Conservation (phyloP, 2,888 invertebrate genomes). For the Desoria tigrina region DNA sequence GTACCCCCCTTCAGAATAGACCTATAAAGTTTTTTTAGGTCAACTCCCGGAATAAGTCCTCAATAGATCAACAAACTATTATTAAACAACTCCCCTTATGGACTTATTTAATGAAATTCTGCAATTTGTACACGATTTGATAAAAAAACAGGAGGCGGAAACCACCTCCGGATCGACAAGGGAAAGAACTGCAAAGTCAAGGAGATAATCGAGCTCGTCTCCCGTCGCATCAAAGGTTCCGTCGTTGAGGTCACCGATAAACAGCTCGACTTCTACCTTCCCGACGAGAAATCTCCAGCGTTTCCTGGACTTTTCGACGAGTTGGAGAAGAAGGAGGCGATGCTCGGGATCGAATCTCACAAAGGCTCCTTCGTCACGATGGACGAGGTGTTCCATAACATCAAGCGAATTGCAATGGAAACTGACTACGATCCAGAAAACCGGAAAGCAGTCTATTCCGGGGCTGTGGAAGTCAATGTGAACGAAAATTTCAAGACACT, state of each 20-base stretch:
- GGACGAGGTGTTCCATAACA: constrained; percentile 65
- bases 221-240: constrained; percentile 14
- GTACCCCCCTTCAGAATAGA: no score
- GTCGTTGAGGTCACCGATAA: constrained; percentile 54
- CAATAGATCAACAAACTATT: no score
- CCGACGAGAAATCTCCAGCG: constrained; percentile 61
- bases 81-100: no score
- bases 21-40: no score
- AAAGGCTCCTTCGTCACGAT: constrained; percentile 83
- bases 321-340: constrained; percentile 64
- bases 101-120: no score
- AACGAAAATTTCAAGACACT: background rate
- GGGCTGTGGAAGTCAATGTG: constrained; percentile 5
- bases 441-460: constrained; percentile 4
- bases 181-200: background rate
- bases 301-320: constrained; percentile 66
- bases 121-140: no score
- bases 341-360: constrained; percentile 70
- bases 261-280: constrained; percentile 62
- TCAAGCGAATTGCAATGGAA: constrained; percentile 3
- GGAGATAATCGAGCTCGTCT: constrained; percentile 4
- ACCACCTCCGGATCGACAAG: constrained; percentile 24
- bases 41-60: no score
- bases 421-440: constrained; percentile 12
- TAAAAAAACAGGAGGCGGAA: constrained; percentile 35